Evolutionary conservation across 1,140 invertebrate species (phyloP).

Genomic region (Diabrotica undecimpunctata): DNA sequence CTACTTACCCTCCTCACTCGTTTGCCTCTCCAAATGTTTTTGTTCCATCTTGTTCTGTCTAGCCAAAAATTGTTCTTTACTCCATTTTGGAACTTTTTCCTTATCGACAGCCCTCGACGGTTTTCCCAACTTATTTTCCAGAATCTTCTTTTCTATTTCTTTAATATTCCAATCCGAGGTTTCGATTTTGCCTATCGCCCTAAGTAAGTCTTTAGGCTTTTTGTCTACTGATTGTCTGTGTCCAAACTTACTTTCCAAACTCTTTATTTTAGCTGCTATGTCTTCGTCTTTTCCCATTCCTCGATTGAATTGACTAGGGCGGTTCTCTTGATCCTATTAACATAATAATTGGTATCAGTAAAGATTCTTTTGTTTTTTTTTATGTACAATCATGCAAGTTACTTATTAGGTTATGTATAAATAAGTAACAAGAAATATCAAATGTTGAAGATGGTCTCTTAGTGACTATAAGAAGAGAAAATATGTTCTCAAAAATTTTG

Average conservation of each 20-base stretch:
- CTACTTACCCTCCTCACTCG: conserved; percentile 54
- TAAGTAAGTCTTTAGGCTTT: conserved; percentile 80
- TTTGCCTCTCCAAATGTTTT: conserved; percentile 56
- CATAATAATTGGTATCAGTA: conserved; percentile 19
- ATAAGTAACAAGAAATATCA: too few species aligned
- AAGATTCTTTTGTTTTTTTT: background rate
- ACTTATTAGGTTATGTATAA: background rate
- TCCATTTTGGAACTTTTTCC: conserved; percentile 88
- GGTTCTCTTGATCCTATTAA: conserved; percentile 63
- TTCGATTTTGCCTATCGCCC: conserved; percentile 87
- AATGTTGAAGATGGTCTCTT: too few species aligned
- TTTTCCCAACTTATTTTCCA: conserved; percentile 74
- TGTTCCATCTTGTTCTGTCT: conserved; percentile 74
- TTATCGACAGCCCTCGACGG: conserved; percentile 60
- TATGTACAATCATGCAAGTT: background rate
- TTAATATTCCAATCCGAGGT: conserved; percentile 90
- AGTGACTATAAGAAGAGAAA: too few species aligned
- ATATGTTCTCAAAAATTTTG: too few species aligned
- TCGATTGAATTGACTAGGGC: conserved; percentile 52
- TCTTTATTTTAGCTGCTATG: conserved; percentile 67
- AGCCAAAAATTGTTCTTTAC: conserved; percentile 78
- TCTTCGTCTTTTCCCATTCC: conserved; percentile 60
- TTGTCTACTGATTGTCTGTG: conserved; percentile 60
- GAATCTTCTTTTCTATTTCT: conserved; percentile 86
- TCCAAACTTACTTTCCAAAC: conserved; percentile 64